Evolutionary conservation across 2,113 vertebrate species (phyloP), one percentile per base, ranked within the genome.

Genomic region (Colossoma macropomum): DNA sequence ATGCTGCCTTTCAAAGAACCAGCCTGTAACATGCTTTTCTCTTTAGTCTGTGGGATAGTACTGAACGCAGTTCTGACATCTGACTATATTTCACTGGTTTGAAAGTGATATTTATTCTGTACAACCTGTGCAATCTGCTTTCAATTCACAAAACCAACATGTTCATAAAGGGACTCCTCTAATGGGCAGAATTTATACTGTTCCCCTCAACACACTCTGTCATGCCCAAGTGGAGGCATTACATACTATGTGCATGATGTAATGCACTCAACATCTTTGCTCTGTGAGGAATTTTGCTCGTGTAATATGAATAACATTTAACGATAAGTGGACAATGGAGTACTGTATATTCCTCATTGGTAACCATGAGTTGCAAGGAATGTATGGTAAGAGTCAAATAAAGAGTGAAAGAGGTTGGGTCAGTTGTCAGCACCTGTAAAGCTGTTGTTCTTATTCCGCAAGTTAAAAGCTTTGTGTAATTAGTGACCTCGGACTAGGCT

Each of bases 161-260:
- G 63, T 82, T 82, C 63, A 70, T 76, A 59, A 76, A 60, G 62
- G 16, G 62, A 69, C 81, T 82, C 23, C n/a, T 79, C 13, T 15
- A 52, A 80, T 19, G 66, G 52, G 54, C 54, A 80, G 65, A 75
- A 68, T 68, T 78, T 76, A 45, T 72, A 80, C 54, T 76, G 11
- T 70, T 86, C 73, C 27, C 65, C 25, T 77, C 50, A 76, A 66
- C 59, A 60, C 23, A 84, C 32, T 77, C 65, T 59, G 65, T 80
- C 77, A 79, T 79, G 62, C 17, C 48, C 56, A 32, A 65, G 70
- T 38, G 30, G 48, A 59, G 38, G 54, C 81, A 62, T 48, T 70
- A 59, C 81, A 77, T 83, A 77, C 81, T 62, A 23, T n/a, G 27
- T 32, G 74, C 17, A 77, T 83, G 74, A 83, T 45, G 74, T 83